Percentiles rank a stretch among this genome's conserved stretches.
phyloP scores from a whole-genome alignment of 2,888 invertebrate genomes.

The Hypomecis punctinalis region DNA sequence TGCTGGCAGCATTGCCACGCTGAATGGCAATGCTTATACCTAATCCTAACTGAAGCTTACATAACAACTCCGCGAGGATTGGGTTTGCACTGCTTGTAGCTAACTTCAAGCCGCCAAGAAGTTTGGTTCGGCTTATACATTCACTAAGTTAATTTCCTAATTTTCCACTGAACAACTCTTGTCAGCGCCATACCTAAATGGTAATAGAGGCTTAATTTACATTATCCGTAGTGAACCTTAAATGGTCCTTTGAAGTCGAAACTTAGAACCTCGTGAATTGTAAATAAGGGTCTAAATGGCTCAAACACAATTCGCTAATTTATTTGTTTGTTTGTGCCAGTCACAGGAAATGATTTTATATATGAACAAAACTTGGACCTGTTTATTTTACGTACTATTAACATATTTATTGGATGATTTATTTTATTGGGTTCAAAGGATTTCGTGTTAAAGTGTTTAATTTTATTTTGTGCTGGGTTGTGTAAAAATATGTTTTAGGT shows the following conservation, averaged over 20 bases:
- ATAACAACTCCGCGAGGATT: background rate
- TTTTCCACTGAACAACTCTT: conserved; percentile 4
- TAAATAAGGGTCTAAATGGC: conserved; percentile 5
- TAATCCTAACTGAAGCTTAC: too few species aligned
- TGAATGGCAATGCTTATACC: too few species aligned
- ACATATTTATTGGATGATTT: too few species aligned
- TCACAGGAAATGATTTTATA: background rate
- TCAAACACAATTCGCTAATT: conserved; percentile 1
- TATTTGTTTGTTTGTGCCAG: conserved; percentile 1
- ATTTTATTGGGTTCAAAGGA: too few species aligned
- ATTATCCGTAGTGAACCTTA: background rate
- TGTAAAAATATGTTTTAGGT: too few species aligned
- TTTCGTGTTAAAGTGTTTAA: too few species aligned
- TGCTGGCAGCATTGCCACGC: too few species aligned
- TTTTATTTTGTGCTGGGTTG: too few species aligned
- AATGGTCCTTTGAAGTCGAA: conserved; percentile 11
- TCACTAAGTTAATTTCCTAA: conserved; percentile 4
- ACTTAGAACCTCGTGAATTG: conserved; percentile 8
- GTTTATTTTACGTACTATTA: background rate
- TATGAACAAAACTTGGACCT: background rate
- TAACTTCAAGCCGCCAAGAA: too few species aligned
- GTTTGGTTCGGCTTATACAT: background rate
- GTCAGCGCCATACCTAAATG: background rate
- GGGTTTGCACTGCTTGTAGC: too few species aligned
- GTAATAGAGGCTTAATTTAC: conserved; percentile 3